phyloP scores from a whole-genome alignment of 1,140 invertebrate species.

The Rhyzopertha dominica region DNA sequence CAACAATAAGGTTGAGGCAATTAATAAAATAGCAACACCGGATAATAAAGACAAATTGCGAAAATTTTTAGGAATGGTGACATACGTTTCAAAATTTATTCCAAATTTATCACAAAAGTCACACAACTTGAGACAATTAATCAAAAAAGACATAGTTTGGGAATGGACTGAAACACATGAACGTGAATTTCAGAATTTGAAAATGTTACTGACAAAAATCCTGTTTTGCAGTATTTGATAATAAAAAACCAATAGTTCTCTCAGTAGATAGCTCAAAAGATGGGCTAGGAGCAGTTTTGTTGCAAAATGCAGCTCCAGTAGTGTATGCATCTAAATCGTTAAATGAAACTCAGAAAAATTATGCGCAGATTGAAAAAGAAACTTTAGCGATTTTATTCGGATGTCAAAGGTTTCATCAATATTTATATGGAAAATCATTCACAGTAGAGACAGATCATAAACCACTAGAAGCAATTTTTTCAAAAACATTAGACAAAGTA shows the following conservation, averaged over 20 bases:
- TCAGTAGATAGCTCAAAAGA: slow-evolving; percentile 39
- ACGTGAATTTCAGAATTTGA: no score
- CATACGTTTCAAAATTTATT: no score
- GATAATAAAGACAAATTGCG: slow-evolving; percentile 34
- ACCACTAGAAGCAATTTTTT: slow-evolving; percentile 44
- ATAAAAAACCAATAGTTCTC: slow-evolving; percentile 26
- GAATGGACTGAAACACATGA: no score
- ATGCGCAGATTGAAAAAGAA: slow-evolving; percentile 44
- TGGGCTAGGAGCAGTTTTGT: slow-evolving; percentile 33
- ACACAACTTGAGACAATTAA: no score
- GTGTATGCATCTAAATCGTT: slow-evolving; percentile 38
- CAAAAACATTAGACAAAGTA: slow-evolving; percentile 42
- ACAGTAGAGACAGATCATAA: slow-evolving; percentile 31
- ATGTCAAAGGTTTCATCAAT: slow-evolving; percentile 20
- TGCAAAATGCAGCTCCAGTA: slow-evolving; percentile 29
- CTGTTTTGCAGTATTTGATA: no score
- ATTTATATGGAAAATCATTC: slow-evolving; percentile 39
- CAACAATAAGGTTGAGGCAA: slow-evolving; percentile 22
- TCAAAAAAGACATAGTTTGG: no score
- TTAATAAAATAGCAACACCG: slow-evolving; percentile 27
- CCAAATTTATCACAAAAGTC: no score
- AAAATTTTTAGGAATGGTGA: slow-evolving; percentile 36
- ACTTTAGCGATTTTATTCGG: slow-evolving; percentile 37
- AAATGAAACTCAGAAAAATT: slow-evolving; percentile 32
- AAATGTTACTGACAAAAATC: no score